Evolutionary conservation across 2,888 invertebrate genomes (phyloP).

Genomic region (Eristalis tenax): DNA sequence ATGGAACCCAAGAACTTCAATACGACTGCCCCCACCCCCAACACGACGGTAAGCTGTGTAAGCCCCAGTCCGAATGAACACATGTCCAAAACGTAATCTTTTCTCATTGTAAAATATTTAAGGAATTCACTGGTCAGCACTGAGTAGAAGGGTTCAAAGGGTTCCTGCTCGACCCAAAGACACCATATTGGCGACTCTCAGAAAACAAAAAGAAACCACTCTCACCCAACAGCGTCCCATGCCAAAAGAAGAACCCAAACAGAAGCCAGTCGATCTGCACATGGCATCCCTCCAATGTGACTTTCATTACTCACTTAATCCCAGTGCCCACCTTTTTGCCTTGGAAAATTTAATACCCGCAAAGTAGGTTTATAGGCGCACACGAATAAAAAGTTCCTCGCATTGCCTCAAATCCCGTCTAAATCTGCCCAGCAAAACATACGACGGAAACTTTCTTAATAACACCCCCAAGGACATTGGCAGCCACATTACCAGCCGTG

Average conservation of each 20-base stretch:
- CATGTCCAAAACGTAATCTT: background rate
- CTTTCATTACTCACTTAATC: slow-evolving; percentile 23
- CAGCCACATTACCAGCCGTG: background rate
- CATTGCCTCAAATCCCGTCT: background rate
- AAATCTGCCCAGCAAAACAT: slow-evolving; percentile 24
- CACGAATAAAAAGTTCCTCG: slow-evolving; percentile 20
- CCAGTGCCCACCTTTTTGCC: slow-evolving; percentile 8
- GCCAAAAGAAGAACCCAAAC: background rate
- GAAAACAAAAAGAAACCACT: background rate
- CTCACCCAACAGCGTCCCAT: too few species aligned
- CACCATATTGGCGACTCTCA: background rate
- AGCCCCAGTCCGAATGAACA: background rate
- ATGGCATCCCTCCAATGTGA: background rate
- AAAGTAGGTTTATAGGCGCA: slow-evolving; percentile 9
- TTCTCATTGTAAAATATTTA: background rate
- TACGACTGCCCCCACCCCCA: too few species aligned
- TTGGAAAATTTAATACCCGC: slow-evolving; percentile 24
- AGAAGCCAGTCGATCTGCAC: background rate
- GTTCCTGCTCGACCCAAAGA: background rate
- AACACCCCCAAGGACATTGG: slow-evolving; percentile 15
- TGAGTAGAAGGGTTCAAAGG: background rate
- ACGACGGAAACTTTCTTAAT: slow-evolving; percentile 35
- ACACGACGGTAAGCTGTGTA: too few species aligned
- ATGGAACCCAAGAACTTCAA: too few species aligned
- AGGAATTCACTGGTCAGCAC: background rate